Evolutionary conservation across 2,113 vertebrate genomes (phyloP), one percentile per base, ranked within the genome.

Genomic region (Aldabrachelys gigantea): DNA sequence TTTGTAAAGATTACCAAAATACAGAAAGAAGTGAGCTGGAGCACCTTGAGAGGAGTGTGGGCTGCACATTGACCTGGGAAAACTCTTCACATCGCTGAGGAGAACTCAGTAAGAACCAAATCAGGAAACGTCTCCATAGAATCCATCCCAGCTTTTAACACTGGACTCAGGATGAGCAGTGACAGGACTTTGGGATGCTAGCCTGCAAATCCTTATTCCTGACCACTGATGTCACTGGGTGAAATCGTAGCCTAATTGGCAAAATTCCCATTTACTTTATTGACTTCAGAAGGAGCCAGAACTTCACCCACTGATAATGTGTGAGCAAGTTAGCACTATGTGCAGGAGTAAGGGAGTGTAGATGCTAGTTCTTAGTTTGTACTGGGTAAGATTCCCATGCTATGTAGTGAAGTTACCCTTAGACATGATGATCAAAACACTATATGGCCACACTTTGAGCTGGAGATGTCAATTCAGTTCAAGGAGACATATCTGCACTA

Each of bases 161-260:
- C 54, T 35, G 54, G 76, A 22, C 11, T 82, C 14, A 17, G 27
- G 22, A 78, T 62, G 49, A 4, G 47, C 5, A 91, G 65, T 41
- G 17, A 57, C 0, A 88, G 27, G 0, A 0, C 8, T 86, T 72
- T 4, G 3, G 0, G n/a, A 72, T 19, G 24, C 52, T 86, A 31
- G 10, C 59, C 54, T 14, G 53, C 38, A 65, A 90, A 25, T n/a
- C 14, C 65, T 49, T 17, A 9, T 35, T 16, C 76, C 76, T 19
- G 3, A 49, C 56, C 49, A 29, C 14, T 10, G 35, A 91, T 88
- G 89, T 2, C 3, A 62, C 57, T 81, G 25, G 25, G 1, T 17
- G 21, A 78, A 86, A 10, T 76, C 65, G 53, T 80, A 54, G 38
- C 17, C 13, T 72, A 24, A 4, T 0, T 56, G 75, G 9, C n/a